Evolutionary conservation across 2,113 vertebrate species (phyloP).

Genomic region (Rostratula benghalensis): DNA sequence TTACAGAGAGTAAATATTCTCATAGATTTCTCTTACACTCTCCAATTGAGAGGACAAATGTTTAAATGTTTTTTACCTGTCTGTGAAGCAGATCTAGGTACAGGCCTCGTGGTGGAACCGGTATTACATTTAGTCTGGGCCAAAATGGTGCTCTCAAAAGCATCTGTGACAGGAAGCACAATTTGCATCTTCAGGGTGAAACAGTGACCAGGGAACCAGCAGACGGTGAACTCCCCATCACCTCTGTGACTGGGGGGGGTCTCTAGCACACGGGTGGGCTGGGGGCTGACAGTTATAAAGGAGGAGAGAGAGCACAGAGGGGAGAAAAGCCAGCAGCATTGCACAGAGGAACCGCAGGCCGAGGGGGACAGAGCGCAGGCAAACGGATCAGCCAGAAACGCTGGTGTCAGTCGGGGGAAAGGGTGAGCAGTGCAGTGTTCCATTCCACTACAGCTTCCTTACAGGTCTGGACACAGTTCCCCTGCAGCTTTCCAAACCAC

Average conservation of each 20-base stretch:
- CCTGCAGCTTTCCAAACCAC: background rate
- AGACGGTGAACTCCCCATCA: background rate
- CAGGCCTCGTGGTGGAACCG: constrained; percentile 64
- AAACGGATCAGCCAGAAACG: background rate
- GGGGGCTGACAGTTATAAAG: background rate
- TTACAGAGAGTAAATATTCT: background rate
- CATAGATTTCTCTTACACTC: background rate
- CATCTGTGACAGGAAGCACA: constrained; percentile 79
- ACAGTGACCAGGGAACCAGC: constrained; percentile 12
- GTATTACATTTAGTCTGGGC: constrained; percentile 77
- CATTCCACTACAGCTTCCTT: constrained; percentile 6
- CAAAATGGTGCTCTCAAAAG: constrained; percentile 80
- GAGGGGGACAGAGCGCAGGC: background rate
- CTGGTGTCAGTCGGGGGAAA: background rate
- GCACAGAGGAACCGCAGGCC: background rate
- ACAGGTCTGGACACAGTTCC: background rate
- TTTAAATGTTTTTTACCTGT: constrained; percentile 80
- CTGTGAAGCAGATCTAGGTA: constrained; percentile 89
- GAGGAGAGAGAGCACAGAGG: background rate
- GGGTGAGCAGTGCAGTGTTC: background rate
- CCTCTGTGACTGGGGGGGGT: background rate
- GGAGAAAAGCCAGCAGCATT: constrained; percentile 22
- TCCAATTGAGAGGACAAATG: background rate
- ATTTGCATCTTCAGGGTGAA: constrained; percentile 25
- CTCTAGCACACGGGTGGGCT: background rate